Conservation (phyloP, 2,888 invertebrate species). For the Microctonus brassicae region DNA sequence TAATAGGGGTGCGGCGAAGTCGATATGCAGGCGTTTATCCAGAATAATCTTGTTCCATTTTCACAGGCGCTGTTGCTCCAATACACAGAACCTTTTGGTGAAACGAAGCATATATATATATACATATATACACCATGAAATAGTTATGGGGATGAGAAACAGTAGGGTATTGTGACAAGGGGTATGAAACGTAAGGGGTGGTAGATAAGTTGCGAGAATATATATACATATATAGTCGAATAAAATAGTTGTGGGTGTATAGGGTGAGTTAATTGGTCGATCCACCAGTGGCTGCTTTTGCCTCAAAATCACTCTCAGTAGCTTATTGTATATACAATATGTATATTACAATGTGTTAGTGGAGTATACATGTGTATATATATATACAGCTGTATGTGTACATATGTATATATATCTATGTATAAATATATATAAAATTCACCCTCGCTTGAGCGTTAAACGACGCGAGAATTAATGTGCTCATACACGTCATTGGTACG, state of each 20-base stretch:
- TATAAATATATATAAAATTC: background rate
- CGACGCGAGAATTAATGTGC: constrained; percentile 19
- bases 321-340: background rate
- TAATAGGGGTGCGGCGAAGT: constrained; percentile 27
- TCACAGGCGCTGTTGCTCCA: constrained; percentile 21
- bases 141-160: constrained; percentile 33
- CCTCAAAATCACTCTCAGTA: constrained; percentile 5
- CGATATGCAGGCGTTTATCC: constrained; percentile 47
- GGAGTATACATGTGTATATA: constrained; percentile 24
- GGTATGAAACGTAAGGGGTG: background rate
- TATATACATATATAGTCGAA: background rate
- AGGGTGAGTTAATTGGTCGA: constrained; percentile 50
- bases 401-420: constrained; percentile 20
- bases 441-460: constrained; percentile 19
- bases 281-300: constrained; percentile 32
- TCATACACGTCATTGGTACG: background rate
- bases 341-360: background rate
- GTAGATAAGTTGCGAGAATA: constrained; percentile 25
- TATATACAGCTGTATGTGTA: background rate
- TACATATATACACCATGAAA: constrained; percentile 20
- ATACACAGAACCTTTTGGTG: too few species aligned
- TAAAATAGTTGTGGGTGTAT: background rate
- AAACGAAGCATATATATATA: too few species aligned
- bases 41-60: constrained; percentile 51
- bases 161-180: constrained; percentile 11